Percentiles rank a stretch among this genome's conserved stretches.
phyloP scores from a whole-genome alignment of 2,113 vertebrate species.

The Poeciliopsis prolifica region DNA sequence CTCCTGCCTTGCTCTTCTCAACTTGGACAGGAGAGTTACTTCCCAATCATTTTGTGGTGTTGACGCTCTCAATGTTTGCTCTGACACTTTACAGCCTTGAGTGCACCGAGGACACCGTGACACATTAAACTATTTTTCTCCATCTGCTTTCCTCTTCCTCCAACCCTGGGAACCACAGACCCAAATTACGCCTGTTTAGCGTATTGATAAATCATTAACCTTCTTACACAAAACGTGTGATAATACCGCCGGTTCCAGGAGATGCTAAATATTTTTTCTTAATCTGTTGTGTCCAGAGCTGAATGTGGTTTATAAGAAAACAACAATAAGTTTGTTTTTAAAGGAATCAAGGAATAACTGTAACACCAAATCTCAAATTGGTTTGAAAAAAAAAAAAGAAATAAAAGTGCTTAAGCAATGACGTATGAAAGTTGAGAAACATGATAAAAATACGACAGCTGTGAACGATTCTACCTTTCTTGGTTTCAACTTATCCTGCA shows the following conservation, averaged over 20 bases:
- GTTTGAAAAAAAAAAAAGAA: not conserved
- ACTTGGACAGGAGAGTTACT: not conserved
- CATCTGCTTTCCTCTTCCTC: constrained; percentile 33
- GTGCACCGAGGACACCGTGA: constrained; percentile 23
- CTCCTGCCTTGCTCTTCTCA: not conserved
- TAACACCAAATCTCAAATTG: not conserved
- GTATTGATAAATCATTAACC: constrained; percentile 71
- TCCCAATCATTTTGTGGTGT: constrained; percentile 4
- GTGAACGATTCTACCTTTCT: constrained; percentile 85
- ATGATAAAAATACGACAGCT: not conserved
- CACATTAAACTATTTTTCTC: constrained; percentile 28
- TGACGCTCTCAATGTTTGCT: constrained; percentile 21
- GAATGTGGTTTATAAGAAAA: constrained; percentile 18
- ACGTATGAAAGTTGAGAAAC: not conserved
- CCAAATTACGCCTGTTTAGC: constrained; percentile 53
- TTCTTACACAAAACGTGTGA: constrained; percentile 20
- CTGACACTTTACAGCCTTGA: constrained; percentile 35
- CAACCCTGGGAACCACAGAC: constrained; percentile 53
- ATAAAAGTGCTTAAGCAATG: not conserved
- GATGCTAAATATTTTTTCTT: not conserved
- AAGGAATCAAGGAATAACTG: not conserved
- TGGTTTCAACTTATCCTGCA: constrained; percentile 96
- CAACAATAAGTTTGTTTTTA: constrained; percentile 4
- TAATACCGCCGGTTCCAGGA: constrained; percentile 2
- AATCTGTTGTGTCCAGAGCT: not conserved